phyloP scores from a whole-genome alignment of 1,140 invertebrate genomes.

The Holotrichia oblita region DNA sequence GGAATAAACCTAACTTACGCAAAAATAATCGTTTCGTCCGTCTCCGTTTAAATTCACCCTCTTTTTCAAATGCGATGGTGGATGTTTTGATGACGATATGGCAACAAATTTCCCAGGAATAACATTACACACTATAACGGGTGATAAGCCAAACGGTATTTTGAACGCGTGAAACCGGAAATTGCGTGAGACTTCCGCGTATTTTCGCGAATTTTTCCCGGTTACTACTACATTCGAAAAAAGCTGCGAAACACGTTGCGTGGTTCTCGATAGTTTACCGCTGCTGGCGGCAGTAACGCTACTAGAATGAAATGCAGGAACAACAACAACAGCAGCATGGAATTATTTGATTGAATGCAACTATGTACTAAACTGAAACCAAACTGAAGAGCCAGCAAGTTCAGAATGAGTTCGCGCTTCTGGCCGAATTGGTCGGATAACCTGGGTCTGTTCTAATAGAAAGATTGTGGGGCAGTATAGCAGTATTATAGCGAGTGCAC shows the following conservation, averaged over 20 bases:
- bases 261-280: constrained; percentile 19
- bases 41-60: not conserved
- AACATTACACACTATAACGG: constrained; percentile 19
- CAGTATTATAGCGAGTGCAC: too few species aligned
- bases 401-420: not conserved
- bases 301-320: not conserved
- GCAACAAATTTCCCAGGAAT: constrained; percentile 27
- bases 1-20: not conserved
- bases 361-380: not conserved
- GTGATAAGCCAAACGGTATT: not conserved
- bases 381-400: not conserved
- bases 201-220: constrained; percentile 8
- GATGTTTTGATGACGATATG: not conserved
- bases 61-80: not conserved
- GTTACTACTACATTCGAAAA: not conserved
- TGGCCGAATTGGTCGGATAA: not conserved
- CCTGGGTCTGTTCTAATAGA: not conserved
- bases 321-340: not conserved
- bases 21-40: not conserved
- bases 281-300: not conserved
- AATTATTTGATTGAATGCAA: constrained; percentile 21
- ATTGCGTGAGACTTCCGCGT: not conserved
- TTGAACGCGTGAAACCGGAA: not conserved
- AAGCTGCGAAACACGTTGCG: not conserved
- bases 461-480: not conserved